These are phyloP conservation scores for Antedon mediterranea DNA, from an alignment of 53 echinoderm and acorn worm genomes.

Conservation along the genomic window DNA sequence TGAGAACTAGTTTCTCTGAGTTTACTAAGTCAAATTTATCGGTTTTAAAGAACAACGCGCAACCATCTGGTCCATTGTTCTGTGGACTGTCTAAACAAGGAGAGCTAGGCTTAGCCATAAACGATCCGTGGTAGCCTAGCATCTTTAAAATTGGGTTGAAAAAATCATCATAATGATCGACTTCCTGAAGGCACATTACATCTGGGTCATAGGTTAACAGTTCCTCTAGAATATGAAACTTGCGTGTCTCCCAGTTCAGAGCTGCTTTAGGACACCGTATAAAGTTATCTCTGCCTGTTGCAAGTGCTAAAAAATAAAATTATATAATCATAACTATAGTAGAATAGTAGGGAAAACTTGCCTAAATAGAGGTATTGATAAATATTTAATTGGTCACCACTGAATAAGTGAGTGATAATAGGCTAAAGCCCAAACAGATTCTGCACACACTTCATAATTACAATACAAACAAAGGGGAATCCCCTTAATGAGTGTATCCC, in stretches of 20 bases:
- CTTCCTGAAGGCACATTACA: conserved; percentile 80
- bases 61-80: conserved; percentile 89
- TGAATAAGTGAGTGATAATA: no score
- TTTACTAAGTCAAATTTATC: conserved; percentile 44
- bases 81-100: conserved; percentile 60
- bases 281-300: conserved; percentile 82
- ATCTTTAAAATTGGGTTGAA: conserved; percentile 50
- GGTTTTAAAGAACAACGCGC: conserved; percentile 74
- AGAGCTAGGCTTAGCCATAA: conserved; percentile 88
- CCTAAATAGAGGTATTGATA: no score
- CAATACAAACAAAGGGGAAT: no score
- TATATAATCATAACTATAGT: background rate
- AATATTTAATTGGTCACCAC: no score
- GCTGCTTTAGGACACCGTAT: conserved; percentile 78
- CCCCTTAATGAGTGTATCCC: no score
- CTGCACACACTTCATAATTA: no score
- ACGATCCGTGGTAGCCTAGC: conserved; percentile 60
- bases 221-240: conserved; percentile 62
- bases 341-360: background rate
- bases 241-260: conserved; percentile 59
- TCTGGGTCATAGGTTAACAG: conserved; percentile 94
- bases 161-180: conserved; percentile 88
- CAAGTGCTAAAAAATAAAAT: conserved; percentile 36
- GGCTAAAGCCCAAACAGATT: no score
- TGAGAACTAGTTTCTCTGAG: conserved; percentile 31